Conservation (phyloP, 2,888 invertebrate species). For the Rhamnusium bicolor region DNA sequence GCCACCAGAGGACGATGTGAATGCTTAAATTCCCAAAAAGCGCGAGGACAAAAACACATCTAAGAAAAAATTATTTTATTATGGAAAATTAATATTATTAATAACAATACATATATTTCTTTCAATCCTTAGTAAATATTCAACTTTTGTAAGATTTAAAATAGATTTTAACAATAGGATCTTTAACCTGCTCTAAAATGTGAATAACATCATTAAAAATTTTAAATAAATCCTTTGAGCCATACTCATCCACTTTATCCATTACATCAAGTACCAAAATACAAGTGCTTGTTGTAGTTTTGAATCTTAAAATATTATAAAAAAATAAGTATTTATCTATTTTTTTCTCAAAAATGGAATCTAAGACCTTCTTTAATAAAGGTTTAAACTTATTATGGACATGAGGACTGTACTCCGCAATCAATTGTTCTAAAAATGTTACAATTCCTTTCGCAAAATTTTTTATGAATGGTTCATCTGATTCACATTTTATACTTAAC, state of each 20-base stretch:
- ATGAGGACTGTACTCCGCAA: conserved; percentile 19
- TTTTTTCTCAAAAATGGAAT: background rate
- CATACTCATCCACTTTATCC: background rate
- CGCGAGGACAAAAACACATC: too few species aligned
- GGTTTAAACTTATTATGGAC: conserved; percentile 28
- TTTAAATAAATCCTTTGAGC: background rate
- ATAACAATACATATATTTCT: too few species aligned
- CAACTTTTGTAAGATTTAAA: background rate
- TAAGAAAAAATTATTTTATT: too few species aligned
- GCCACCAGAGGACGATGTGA: too few species aligned
- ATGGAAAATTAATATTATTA: too few species aligned
- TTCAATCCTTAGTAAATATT: too few species aligned
- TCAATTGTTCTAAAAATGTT: background rate
- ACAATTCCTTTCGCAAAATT: background rate
- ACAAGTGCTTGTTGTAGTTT: conserved; percentile 27
- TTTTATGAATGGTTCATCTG: background rate
- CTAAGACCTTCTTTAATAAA: background rate
- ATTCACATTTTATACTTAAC: background rate
- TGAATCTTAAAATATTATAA: conserved; percentile 33
- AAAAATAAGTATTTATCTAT: conserved; percentile 22
- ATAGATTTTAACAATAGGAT: conserved; percentile 25
- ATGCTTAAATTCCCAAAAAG: too few species aligned
- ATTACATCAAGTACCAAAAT: conserved; percentile 36
- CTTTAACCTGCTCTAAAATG: conserved; percentile 16
- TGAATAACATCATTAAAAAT: background rate